Evolutionary conservation across 2,797 vertebrate genomes (phyloP), one percentile per base, ranked within the genome.

Genomic region (Eulemur coronatus): DNA sequence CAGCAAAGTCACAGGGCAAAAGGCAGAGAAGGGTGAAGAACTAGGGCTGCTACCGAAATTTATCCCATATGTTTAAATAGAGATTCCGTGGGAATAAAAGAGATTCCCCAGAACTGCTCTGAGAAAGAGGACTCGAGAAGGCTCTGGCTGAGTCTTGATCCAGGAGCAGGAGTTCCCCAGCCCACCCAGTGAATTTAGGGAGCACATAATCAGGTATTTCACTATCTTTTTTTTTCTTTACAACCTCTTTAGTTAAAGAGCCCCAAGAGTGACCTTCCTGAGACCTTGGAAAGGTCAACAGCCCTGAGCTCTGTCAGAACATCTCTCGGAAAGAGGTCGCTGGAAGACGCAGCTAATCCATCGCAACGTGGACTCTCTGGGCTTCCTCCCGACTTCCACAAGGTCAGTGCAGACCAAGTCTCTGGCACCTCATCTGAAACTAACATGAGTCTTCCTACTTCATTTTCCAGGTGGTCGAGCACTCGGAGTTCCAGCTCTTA

Each of bases 31-130:
- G n/a, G 35, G 57, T 6, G 20, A 72, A 12, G 13, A 41, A 50
- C 5, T 4, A 11, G 8, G 20, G 12, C 14, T 46, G 24, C 0
- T 2, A 1, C 2, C 15, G 38, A 14, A 38, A 22, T 26, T 28
- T 43, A 73, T 5, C 59, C 78, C 35, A 73, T 6, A 30, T 7
- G 1, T 38, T n/a, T 79, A 12, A 35, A 9, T 6, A 65, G 50
- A 95, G 33, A 81, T 55, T 26, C 52, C 20, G 5, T 15, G 35
- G 69, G 57, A 70, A 73, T 7, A 22, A 22, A 80, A 81, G 30
- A 41, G 2, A 61, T 52, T 41, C 6, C 26, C 17, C 2, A 13
- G n/a, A 0, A 3, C 7, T n/a, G 17, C n/a, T 33, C 2, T 28
- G 13, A 33, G 1, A 26, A 30, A 84, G 52, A 78, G 41, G n/a